Evolutionary conservation across 2,888 invertebrate species (phyloP), one percentile per base, ranked within the genome.

Genomic region (Dione vanillae): DNA sequence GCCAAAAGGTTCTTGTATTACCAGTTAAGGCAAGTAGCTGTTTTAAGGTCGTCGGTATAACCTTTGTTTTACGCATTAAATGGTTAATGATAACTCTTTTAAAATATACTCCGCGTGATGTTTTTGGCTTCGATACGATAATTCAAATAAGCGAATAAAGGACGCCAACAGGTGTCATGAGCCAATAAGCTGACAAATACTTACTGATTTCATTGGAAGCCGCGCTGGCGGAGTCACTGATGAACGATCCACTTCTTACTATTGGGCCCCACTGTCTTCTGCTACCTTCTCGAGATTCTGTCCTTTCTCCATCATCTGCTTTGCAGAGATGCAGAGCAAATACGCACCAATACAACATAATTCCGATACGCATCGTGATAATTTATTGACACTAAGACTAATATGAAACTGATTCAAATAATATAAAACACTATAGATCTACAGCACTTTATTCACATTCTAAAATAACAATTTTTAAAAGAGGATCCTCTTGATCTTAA

Each of bases 291-390:
- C 83, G 87, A 78, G 85, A 79, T 73, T 93, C 93, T 87, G 90
- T 91, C 86, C 86, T 91, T 79, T 92, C 92, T 78, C 85, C 87
- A 87, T 92, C 92, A 76, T 92, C 88, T 74, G 87, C 92, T 86
- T 88, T 89, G 81, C 91, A 91, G 82, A 92, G 80, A 85, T 92
- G 92, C 84, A 92, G 84, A 82, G 86, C 90, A 81, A 91, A 89
- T 85, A 93, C 90, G 89, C 92, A 93, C 91, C 91, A 92, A 89
- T 91, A 93, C 77, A 93, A 85, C 84, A 91, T 86, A 83, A 92
- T 85, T 89, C 89, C 90, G 87, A 92, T 87, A 91, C 91, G 92
- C 93, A 93, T 93, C 85, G 90, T 93, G 89, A 91, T 88, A 84
- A 85, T 79, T 84, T 85, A 87, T 90, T 90, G 87, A 89, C 90